phyloP scores from a whole-genome alignment of 2,888 invertebrate species.

The Tethea ocularis region DNA sequence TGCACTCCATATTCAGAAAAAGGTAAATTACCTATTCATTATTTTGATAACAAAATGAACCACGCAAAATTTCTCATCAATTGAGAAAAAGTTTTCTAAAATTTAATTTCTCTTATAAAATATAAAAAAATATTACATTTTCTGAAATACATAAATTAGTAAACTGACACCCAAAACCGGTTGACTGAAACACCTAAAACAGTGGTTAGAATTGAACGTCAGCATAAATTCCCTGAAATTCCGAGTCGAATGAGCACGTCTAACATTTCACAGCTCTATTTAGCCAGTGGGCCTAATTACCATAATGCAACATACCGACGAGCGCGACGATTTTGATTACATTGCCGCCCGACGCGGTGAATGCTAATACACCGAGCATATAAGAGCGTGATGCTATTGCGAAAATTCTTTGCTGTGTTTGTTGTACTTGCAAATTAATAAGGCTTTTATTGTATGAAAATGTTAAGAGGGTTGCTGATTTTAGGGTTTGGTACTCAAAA shows the following conservation, averaged over 20 bases:
- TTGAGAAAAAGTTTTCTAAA: too few species aligned
- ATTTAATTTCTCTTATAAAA: too few species aligned
- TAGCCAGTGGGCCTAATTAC: slow-evolving; percentile 58
- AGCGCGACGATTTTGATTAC: slow-evolving; percentile 65
- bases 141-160: too few species aligned
- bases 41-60: too few species aligned
- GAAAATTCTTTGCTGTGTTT: slow-evolving; percentile 39
- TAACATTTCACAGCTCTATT: slow-evolving; percentile 59
- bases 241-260: slow-evolving; percentile 45
- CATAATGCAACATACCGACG: slow-evolving; percentile 70
- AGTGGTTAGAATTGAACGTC: slow-evolving; percentile 8
- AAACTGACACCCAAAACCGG: neutral
- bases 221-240: slow-evolving; percentile 36
- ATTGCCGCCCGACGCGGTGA: slow-evolving; percentile 58
- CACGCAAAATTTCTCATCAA: too few species aligned
- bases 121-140: too few species aligned
- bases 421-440: slow-evolving; percentile 10
- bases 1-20: too few species aligned
- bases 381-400: slow-evolving; percentile 44
- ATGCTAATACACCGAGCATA: slow-evolving; percentile 56
- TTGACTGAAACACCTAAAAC: slow-evolving; percentile 5
- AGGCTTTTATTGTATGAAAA: neutral
- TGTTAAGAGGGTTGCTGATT: slow-evolving; percentile 40
- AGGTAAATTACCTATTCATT: too few species aligned
- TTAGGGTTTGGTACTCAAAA: slow-evolving; percentile 8